Percentiles rank a stretch among this genome's conserved stretches.
These are phyloP conservation scores for Brachypodius melanocephalos DNA, from an alignment of 2,113 vertebrate genomes.

Conservation along the genomic window DNA sequence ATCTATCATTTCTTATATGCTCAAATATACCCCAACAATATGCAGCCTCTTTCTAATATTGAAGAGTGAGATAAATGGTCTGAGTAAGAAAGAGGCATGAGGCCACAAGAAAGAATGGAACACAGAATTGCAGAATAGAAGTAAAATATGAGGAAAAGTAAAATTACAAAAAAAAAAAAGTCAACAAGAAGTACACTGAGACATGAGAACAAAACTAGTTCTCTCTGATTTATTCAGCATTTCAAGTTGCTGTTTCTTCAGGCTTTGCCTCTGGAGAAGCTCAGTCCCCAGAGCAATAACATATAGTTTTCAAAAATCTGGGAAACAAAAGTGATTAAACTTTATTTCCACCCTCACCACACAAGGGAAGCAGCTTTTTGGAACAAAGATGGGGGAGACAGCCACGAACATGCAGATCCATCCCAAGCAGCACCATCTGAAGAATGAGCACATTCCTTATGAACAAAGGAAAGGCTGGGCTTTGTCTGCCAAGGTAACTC, in stretches of 20 bases:
- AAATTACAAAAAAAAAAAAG: not conserved
- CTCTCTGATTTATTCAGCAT: not conserved
- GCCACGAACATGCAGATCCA: rapidly evolving
- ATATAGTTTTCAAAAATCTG: not conserved
- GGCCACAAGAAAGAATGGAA: not conserved
- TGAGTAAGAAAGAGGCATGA: not conserved
- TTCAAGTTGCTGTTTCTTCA: not conserved
- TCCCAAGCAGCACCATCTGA: not conserved
- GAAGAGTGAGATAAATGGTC: not conserved
- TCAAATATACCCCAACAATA: not conserved
- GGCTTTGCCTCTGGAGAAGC: not conserved
- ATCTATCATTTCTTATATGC: not conserved
- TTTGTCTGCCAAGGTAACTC: not conserved
- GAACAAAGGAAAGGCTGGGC: not conserved
- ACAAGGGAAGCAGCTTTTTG: not conserved
- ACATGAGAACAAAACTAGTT: not conserved
- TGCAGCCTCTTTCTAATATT: not conserved
- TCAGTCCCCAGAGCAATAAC: not conserved
- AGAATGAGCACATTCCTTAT: rapidly evolving
- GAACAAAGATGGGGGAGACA: not conserved
- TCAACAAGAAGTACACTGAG: not conserved
- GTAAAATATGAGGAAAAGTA: not conserved
- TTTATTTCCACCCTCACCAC: not conserved
- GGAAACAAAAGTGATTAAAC: not conserved
- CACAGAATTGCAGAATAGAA: not conserved